phyloP scores from a whole-genome alignment of 2,888 invertebrate genomes.

The Exocentrus adspersus region DNA sequence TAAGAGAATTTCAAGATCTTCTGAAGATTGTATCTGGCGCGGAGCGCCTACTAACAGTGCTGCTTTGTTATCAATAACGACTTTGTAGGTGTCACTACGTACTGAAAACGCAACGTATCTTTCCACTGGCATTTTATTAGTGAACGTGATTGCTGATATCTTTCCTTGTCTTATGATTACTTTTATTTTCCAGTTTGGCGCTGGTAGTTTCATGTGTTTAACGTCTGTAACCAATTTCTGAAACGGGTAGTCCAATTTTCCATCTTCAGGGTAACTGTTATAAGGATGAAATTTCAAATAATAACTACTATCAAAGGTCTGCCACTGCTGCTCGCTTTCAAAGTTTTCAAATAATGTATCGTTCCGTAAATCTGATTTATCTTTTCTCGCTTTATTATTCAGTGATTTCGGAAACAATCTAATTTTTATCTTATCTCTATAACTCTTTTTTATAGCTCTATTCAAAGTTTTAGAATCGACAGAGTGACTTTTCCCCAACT shows the following conservation, averaged over 20 bases:
- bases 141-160: slow-evolving; percentile 50
- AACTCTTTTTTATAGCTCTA: slow-evolving; percentile 11
- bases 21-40: slow-evolving; percentile 37
- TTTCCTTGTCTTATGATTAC: slow-evolving; percentile 51
- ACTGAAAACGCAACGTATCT: slow-evolving; percentile 48
- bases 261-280: slow-evolving; percentile 35
- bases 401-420: slow-evolving; percentile 18
- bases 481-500: not conserved
- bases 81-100: slow-evolving; percentile 44
- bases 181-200: slow-evolving; percentile 52
- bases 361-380: not conserved
- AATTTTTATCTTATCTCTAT: slow-evolving; percentile 19
- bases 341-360: slow-evolving; percentile 16
- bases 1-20: slow-evolving; percentile 51
- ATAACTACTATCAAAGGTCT: slow-evolving; percentile 31
- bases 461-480: slow-evolving; percentile 8
- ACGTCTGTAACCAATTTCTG: slow-evolving; percentile 50
- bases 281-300: slow-evolving; percentile 39
- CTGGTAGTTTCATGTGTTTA: slow-evolving; percentile 51
- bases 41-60: slow-evolving; percentile 49
- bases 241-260: slow-evolving; percentile 46
- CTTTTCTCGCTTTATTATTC: no score
- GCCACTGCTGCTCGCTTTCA: not conserved
- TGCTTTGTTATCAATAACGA: slow-evolving; percentile 48
- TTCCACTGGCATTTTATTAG: slow-evolving; percentile 48